Percentiles rank a stretch among this genome's conserved stretches.
phyloP scores from a whole-genome alignment of 2,888 invertebrate genomes.

The Caenorhabditis sp. region DNA sequence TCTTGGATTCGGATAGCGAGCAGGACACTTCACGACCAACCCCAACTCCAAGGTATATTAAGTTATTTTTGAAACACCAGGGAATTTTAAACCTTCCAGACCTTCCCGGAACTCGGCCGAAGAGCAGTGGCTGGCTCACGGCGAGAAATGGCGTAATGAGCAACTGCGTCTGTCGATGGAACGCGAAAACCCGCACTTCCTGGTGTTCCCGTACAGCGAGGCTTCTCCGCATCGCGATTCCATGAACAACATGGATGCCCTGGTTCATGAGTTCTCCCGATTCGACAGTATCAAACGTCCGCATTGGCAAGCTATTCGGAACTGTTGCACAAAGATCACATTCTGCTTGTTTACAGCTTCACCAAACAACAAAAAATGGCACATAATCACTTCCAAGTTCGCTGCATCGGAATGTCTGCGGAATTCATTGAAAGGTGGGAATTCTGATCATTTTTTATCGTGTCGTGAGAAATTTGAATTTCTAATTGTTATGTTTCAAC shows the following conservation, averaged over 20 bases:
- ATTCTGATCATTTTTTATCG: not conserved
- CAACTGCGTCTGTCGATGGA: slow-evolving; percentile 75
- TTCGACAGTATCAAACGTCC: slow-evolving; percentile 65
- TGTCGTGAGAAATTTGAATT: not conserved
- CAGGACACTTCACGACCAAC: slow-evolving; percentile 50
- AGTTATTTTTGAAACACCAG: too few relatives aligned
- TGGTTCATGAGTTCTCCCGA: slow-evolving; percentile 64
- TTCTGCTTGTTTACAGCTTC: slow-evolving; percentile 21
- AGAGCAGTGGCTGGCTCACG: slow-evolving; percentile 74
- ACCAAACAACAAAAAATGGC: slow-evolving; percentile 56
- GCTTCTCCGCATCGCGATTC: slow-evolving; percentile 64
- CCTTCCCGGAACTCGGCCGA: slow-evolving; percentile 69
- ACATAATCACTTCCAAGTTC: slow-evolving; percentile 67
- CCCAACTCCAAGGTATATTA: slow-evolving; percentile 58
- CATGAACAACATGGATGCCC: slow-evolving; percentile 61
- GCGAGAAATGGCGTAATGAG: slow-evolving; percentile 75
- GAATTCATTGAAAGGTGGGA: slow-evolving; percentile 64
- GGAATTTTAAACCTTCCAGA: slow-evolving; percentile 27
- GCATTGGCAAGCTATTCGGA: slow-evolving; percentile 62
- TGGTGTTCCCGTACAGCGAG: slow-evolving; percentile 66
- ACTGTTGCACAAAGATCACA: too few relatives aligned
- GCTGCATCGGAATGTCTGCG: slow-evolving; percentile 70
- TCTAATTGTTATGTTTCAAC: slow-evolving; percentile 56
- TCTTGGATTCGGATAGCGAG: slow-evolving; percentile 72
- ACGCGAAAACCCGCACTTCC: slow-evolving; percentile 63